Conservation (phyloP, 2,113 vertebrate species). For the Acrocephalus arundinaceus region DNA sequence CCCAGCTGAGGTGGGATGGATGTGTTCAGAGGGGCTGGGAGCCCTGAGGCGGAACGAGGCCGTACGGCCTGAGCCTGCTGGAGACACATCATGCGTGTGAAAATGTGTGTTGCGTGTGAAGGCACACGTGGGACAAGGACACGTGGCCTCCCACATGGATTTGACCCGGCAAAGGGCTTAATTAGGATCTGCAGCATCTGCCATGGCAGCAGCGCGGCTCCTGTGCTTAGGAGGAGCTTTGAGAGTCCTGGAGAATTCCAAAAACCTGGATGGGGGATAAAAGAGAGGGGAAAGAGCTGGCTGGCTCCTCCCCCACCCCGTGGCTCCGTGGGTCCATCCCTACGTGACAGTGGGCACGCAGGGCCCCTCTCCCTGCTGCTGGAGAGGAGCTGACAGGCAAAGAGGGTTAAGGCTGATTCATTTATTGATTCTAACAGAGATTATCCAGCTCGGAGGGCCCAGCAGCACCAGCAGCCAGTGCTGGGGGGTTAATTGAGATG, state of each 20-base stretch:
- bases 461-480: not conserved
- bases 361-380: not conserved
- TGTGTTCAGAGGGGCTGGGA: not conserved
- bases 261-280: rapidly evolving
- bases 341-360: not conserved
- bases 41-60: not conserved
- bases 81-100: not conserved
- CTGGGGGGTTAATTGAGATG: not conserved
- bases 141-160: not conserved
- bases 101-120: not conserved
- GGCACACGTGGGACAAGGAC: not conserved
- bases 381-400: not conserved
- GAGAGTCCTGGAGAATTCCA: not conserved
- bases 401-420: not conserved
- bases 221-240: not conserved
- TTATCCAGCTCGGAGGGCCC: not conserved
- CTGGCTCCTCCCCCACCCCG: not conserved
- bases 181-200: not conserved
- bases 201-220: rapidly evolving
- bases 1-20: not conserved
- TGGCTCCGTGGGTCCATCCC: not conserved
- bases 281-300: not conserved
- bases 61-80: not conserved
- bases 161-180: not conserved
- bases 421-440: not conserved